Evolutionary conservation across 2,888 invertebrate genomes (phyloP), one percentile per base, ranked within the genome.

Genomic region (Drosophila neutralis): DNA sequence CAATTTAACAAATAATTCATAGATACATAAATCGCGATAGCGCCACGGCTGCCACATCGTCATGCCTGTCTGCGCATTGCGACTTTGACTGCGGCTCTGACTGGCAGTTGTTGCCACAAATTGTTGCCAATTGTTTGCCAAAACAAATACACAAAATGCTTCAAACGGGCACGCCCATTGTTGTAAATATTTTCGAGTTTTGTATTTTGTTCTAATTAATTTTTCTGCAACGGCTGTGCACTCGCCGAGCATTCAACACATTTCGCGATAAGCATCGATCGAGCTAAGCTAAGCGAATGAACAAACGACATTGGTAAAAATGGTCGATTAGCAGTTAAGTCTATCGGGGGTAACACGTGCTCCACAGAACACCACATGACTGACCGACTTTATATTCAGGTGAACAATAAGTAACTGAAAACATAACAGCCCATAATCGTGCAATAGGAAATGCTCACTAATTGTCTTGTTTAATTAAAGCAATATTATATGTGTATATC

Each of bases 1-100:
- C 89, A 85, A 85, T 85, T 89, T 89, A 87, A 78, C 80, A 76
- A 87, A 86, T 90, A 86, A 90, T 88, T 88, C 89, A 90, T 86
- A 77, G 73, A 78, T 86, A 86, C 83, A 88, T 81, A 90, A 86
- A 90, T 90, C 89, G 90, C 84, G 89, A 83, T 86, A 89, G 78
- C 76, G 72, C 78, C 73, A 78, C 68, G 74, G 61, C 82, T 80
- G 81, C 79, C 69, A 75, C 80, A 83, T 77, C 75, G 68, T 75
- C 79, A 69, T 76, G 75, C 65, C 72, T 71, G 78, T 69, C 79
- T 59, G 78, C 38, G 67, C 79, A 72, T 75, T 75, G 76, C 67
- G 75, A 64, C 80, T 82, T 69, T 69, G 78, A 78, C 66, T 76
- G 72, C 56, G 33, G 29, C 62, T 61, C 70, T 71, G 73, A 71